Evolutionary conservation across 2,113 vertebrate genomes (phyloP).

Genomic region (Mastomys coucha): DNA sequence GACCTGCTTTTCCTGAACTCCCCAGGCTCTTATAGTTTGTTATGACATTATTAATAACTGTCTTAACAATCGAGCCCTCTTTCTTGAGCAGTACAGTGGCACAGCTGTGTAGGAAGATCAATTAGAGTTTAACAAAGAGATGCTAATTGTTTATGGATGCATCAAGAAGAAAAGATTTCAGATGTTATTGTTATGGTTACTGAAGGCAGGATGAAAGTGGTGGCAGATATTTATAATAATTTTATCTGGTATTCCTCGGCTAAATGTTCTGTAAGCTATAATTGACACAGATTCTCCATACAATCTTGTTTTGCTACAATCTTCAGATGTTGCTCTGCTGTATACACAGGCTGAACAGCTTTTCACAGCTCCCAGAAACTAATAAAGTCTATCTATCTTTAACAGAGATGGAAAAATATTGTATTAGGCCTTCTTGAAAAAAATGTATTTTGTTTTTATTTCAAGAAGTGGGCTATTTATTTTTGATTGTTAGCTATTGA

Average conservation of each 20-base stretch:
- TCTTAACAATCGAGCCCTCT: conserved; percentile 68
- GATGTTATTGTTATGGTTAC: conserved; percentile 82
- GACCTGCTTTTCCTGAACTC: conserved; percentile 65
- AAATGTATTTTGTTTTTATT: conserved; percentile 12
- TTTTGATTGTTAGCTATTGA: neutral
- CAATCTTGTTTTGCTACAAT: conserved; percentile 57
- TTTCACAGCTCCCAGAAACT: conserved; percentile 24
- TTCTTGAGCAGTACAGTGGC: conserved; percentile 80
- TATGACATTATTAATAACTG: conserved; percentile 74
- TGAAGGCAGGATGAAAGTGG: conserved; percentile 74
- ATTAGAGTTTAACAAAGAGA: conserved; percentile 87
- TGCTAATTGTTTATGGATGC: conserved; percentile 87
- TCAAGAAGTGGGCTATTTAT: neutral
- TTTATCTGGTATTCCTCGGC: conserved; percentile 49
- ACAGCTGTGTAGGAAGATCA: conserved; percentile 86
- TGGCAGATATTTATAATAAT: conserved; percentile 70
- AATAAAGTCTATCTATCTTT: conserved; percentile 30
- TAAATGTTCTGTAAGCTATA: conserved; percentile 41
- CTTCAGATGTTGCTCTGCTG: conserved; percentile 48
- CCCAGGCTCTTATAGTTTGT: conserved; percentile 41
- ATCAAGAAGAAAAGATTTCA: conserved; percentile 83
- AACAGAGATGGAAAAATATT: conserved; percentile 18
- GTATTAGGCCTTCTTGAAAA: neutral
- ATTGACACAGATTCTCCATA: conserved; percentile 34
- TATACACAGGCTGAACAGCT: neutral